These are phyloP conservation scores for Mus minutoides DNA, from an alignment of 2,797 vertebrate species.

Conservation along the genomic window DNA sequence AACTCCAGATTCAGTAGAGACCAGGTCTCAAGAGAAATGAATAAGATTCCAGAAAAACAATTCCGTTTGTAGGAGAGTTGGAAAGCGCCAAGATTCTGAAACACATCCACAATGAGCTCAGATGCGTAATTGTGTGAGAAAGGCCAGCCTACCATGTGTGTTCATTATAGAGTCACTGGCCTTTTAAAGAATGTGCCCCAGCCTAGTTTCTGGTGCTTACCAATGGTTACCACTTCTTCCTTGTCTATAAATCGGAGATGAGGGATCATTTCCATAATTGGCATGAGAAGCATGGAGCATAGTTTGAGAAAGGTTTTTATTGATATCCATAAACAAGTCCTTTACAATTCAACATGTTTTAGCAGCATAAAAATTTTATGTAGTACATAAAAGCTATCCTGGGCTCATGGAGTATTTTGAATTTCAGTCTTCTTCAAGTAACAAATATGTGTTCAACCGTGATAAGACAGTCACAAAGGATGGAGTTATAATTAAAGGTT, in stretches of 20 bases:
- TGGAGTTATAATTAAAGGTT: constrained; percentile 63
- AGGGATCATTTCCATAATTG: background rate
- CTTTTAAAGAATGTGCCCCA: background rate
- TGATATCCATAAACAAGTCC: background rate
- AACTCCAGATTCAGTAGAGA: background rate
- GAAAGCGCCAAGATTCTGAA: background rate
- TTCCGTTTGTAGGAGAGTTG: background rate
- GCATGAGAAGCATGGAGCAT: background rate
- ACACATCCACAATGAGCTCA: background rate
- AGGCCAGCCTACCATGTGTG: background rate
- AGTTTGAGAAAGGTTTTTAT: background rate
- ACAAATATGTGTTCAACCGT: constrained; percentile 75
- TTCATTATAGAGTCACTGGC: background rate
- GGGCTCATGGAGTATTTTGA: constrained; percentile 60
- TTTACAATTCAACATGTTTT: constrained; percentile 1
- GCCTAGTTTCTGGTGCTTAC: background rate
- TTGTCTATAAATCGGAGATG: background rate
- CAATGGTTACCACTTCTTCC: background rate
- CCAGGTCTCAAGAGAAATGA: background rate
- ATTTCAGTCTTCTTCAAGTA: constrained; percentile 76
- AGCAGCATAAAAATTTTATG: background rate
- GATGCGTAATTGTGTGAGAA: background rate
- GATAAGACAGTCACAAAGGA: constrained; percentile 78
- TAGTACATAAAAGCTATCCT: constrained; percentile 14
- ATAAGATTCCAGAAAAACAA: background rate